Conservation (phyloP, 1,140 invertebrate genomes). For the Tetranychus cinnabarinus region DNA sequence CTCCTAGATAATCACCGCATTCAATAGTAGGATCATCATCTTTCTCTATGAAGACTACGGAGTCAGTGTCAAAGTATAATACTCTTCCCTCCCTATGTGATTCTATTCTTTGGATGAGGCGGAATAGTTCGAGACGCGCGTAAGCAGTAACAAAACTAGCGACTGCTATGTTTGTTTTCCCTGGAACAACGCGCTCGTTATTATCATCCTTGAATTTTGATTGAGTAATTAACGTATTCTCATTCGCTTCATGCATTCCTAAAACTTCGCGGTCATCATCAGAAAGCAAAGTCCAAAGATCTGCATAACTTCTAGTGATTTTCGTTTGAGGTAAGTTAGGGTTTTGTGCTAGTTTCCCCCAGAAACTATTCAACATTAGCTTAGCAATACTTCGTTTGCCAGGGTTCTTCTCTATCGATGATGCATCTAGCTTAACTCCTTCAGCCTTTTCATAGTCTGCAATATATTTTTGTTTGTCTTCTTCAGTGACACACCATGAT, state of each 20-base stretch:
- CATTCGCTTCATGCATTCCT: not conserved
- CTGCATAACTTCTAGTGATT: slow-evolving; percentile 13
- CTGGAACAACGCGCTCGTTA: not conserved
- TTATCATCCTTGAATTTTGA: not conserved
- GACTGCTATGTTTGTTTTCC: slow-evolving; percentile 18
- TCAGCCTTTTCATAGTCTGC: slow-evolving; percentile 17
- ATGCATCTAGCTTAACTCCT: slow-evolving; percentile 18
- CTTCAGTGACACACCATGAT: slow-evolving; percentile 12
- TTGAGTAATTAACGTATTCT: not conserved
- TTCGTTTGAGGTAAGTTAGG: slow-evolving; percentile 3
- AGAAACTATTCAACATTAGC: slow-evolving; percentile 1
- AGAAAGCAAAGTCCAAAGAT: slow-evolving; percentile 16
- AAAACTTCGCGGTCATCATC: slow-evolving; percentile 1
- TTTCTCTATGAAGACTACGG: slow-evolving; percentile 14
- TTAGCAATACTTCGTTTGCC: slow-evolving; percentile 10
- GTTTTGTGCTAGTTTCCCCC: slow-evolving; percentile 17
- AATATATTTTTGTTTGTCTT: slow-evolving; percentile 18
- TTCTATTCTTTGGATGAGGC: slow-evolving; percentile 17
- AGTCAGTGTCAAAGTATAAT: slow-evolving; percentile 24
- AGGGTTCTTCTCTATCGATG: slow-evolving; percentile 19
- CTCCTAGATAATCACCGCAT: slow-evolving; percentile 1
- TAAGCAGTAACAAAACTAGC: slow-evolving; percentile 21
- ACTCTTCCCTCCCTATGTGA: slow-evolving; percentile 5
- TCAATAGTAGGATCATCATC: slow-evolving; percentile 5
- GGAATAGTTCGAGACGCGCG: slow-evolving; percentile 20